These are phyloP conservation scores for Penaeus monodon DNA, from an alignment of 2,888 invertebrate species.

Conservation along the genomic window DNA sequence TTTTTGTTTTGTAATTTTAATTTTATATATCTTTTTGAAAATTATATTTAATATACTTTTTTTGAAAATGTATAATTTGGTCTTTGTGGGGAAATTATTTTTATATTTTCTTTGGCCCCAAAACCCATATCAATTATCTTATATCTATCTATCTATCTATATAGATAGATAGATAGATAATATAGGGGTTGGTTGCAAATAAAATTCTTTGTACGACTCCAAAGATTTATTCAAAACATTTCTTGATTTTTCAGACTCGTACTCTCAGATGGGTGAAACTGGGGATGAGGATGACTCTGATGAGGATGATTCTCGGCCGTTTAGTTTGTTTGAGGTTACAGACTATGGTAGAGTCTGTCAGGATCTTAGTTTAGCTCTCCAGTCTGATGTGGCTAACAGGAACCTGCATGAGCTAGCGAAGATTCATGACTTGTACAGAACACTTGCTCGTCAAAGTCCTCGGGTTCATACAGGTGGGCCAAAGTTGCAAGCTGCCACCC, in stretches of 20 bases:
- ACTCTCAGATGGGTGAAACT: conserved; percentile 68
- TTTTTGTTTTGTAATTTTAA: too few relatives aligned
- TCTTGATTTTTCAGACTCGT: conserved; percentile 70
- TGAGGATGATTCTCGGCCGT: conserved; percentile 64
- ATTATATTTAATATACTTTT: too few relatives aligned
- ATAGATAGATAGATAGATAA: too few relatives aligned
- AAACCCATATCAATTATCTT: too few relatives aligned
- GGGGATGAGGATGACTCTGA: conserved; percentile 63
- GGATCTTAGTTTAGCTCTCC: conserved; percentile 67
- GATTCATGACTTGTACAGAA: conserved; percentile 85
- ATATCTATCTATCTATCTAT: too few relatives aligned
- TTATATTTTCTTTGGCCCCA: too few relatives aligned
- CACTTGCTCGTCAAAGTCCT: conserved; percentile 58
- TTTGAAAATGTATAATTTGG: too few relatives aligned
- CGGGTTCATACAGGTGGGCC: conserved; percentile 40
- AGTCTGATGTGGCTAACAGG: conserved; percentile 51
- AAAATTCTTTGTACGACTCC: too few relatives aligned
- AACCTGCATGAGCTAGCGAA: conserved; percentile 76
- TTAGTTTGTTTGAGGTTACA: conserved; percentile 66
- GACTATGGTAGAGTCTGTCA: conserved; percentile 65
- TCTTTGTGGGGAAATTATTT: too few relatives aligned
- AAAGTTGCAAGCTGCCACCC: conserved; percentile 53
- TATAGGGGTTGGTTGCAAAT: too few relatives aligned
- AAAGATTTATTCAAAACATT: too few relatives aligned
- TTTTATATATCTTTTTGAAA: too few relatives aligned